phyloP scores from a whole-genome alignment of 2,888 invertebrate species.

The Chrysolina haemoptera region DNA sequence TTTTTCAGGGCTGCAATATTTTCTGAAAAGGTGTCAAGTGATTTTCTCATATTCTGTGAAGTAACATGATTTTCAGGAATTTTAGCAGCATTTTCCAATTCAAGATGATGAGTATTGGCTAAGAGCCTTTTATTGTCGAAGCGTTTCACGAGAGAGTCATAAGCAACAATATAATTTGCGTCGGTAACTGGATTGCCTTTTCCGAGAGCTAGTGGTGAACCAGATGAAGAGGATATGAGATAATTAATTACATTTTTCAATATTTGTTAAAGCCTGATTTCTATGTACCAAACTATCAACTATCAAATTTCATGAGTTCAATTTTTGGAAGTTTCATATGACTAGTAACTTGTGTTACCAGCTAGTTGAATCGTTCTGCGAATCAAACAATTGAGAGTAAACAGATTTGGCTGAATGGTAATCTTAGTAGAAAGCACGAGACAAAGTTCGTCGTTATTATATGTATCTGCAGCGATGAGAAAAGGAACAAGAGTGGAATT shows the following conservation, averaged over 20 bases:
- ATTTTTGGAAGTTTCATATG: not conserved
- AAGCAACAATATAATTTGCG: conserved; percentile 1
- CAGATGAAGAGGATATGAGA: not conserved
- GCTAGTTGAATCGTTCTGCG: not conserved
- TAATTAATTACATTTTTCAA: not conserved
- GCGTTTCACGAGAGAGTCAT: not conserved
- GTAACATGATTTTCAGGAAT: no score
- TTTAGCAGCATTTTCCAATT: no score
- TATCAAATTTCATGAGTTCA: not conserved
- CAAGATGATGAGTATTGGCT: not conserved
- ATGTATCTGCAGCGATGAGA: not conserved
- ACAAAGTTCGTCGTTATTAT: not conserved
- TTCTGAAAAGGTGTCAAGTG: not conserved
- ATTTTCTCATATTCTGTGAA: no score
- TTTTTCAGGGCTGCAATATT: conserved; percentile 5
- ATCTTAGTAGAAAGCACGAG: not conserved
- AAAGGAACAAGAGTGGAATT: not conserved
- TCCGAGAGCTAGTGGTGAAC: not conserved
- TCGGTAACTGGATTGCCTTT: not conserved
- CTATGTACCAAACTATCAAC: not conserved
- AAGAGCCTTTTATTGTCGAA: not conserved
- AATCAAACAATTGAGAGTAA: not conserved
- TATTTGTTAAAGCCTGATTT: not conserved
- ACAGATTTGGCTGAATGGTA: not conserved
- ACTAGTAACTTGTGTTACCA: not conserved